These are phyloP conservation scores for Chionomys nivalis DNA, from an alignment of 2,113 vertebrate genomes.

Conservation along the genomic window DNA sequence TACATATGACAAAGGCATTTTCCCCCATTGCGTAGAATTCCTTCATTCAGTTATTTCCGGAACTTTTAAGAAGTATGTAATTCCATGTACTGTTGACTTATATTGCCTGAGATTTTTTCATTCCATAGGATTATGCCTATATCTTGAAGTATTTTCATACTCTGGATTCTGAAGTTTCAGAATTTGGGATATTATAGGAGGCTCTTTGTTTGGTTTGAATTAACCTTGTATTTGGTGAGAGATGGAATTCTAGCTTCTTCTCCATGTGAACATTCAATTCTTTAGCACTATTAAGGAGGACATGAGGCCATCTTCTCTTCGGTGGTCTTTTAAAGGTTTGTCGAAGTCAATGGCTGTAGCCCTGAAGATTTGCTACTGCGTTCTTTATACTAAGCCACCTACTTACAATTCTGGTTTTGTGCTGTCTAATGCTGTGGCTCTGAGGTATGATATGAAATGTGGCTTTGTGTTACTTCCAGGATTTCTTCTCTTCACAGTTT, in stretches of 20 bases:
- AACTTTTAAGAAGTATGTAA: background rate
- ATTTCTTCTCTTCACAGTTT: background rate
- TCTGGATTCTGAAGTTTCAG: background rate
- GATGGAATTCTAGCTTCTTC: background rate
- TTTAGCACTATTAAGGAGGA: too few species aligned
- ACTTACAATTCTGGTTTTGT: background rate
- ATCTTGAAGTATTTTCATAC: background rate
- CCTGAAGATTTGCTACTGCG: background rate
- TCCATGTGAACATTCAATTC: background rate
- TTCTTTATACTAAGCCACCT: background rate
- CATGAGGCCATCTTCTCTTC: background rate
- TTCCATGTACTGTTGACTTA: background rate
- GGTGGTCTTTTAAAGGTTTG: background rate
- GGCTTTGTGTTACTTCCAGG: too few species aligned
- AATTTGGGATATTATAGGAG: background rate
- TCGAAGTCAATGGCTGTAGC: background rate
- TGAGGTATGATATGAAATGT: too few species aligned
- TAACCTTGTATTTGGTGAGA: background rate
- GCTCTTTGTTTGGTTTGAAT: background rate
- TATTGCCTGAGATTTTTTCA: background rate
- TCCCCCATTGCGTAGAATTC: too few species aligned
- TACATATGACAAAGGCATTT: background rate
- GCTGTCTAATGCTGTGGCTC: background rate
- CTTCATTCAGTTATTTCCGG: too few species aligned
- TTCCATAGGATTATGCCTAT: background rate